Evolutionary conservation across 2,888 invertebrate species (phyloP).

Genomic region (Vandiemenella viatica): DNA sequence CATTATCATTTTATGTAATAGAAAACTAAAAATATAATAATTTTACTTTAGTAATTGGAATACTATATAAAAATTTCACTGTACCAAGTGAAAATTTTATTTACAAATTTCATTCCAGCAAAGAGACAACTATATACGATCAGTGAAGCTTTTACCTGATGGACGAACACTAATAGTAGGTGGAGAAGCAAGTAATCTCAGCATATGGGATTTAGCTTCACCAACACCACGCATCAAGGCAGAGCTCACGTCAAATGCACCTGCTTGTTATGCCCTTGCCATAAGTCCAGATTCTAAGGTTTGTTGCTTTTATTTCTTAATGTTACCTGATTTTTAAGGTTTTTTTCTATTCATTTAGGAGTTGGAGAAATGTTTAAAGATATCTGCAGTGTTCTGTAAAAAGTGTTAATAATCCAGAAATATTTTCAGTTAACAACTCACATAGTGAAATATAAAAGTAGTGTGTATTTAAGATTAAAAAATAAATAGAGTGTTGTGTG

Average conservation of each 20-base stretch:
- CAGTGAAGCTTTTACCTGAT: slow-evolving; percentile 87
- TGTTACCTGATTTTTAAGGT: too few relatives aligned
- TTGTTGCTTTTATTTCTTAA: too few relatives aligned
- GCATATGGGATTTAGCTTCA: slow-evolving; percentile 89
- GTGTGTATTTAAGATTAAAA: too few relatives aligned
- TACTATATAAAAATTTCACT: neutral
- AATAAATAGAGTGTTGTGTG: too few relatives aligned
- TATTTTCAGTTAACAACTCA: too few relatives aligned
- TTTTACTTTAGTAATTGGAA: neutral
- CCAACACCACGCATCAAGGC: slow-evolving; percentile 86
- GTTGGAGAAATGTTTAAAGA: too few relatives aligned
- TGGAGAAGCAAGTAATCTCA: slow-evolving; percentile 87
- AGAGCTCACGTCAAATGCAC: slow-evolving; percentile 77
- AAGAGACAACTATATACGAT: slow-evolving; percentile 89
- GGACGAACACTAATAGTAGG: slow-evolving; percentile 90
- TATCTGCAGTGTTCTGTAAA: too few relatives aligned
- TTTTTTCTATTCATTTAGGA: too few relatives aligned
- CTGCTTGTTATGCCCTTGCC: slow-evolving; percentile 95
- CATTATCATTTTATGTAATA: too few relatives aligned
- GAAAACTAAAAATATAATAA: too few relatives aligned
- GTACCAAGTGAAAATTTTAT: neutral
- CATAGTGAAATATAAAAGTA: too few relatives aligned
- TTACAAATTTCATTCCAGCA: slow-evolving; percentile 38
- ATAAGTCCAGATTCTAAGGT: slow-evolving; percentile 92
- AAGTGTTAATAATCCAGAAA: too few relatives aligned